phyloP scores from a whole-genome alignment of 1,140 invertebrate species.

The Agrilus planipennis region DNA sequence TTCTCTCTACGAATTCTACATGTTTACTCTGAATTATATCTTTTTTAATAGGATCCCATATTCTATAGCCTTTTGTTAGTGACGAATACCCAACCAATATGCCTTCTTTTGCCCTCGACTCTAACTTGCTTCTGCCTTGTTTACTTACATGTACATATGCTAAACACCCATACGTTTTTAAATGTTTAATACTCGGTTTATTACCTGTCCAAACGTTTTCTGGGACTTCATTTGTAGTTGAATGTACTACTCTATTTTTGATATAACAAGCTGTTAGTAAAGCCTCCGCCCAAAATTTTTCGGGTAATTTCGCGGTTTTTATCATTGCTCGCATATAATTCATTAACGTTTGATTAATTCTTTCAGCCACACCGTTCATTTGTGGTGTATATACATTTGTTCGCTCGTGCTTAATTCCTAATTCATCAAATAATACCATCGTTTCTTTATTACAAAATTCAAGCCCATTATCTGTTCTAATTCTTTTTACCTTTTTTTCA shows the following conservation, averaged over 20 bases:
- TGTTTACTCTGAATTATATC: too few species aligned
- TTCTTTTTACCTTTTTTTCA: conserved; percentile 8
- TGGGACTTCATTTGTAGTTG: too few species aligned
- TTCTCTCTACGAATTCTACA: too few species aligned
- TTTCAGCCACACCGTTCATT: conserved; percentile 38
- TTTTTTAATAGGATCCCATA: too few species aligned
- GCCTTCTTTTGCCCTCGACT: too few species aligned
- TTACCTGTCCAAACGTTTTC: too few species aligned
- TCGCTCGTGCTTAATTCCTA: conserved; percentile 3
- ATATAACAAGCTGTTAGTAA: conserved; percentile 4
- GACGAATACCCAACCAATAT: too few species aligned
- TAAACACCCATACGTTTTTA: too few species aligned
- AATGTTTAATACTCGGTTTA: too few species aligned
- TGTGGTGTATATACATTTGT: conserved; percentile 34
- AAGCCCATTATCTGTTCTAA: conserved; percentile 15
- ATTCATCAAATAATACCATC: not conserved
- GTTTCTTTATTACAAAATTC: conserved; percentile 9
- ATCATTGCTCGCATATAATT: conserved; percentile 34
- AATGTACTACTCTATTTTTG: conserved; percentile 2
- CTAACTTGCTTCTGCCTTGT: too few species aligned
- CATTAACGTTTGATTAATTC: conserved; percentile 35
- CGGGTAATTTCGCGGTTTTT: conserved; percentile 11
- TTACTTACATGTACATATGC: too few species aligned
- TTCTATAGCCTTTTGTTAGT: too few species aligned
- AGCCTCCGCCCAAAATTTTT: conserved; percentile 16